These are phyloP conservation scores for Monomorium pharaonis DNA, from an alignment of 1,140 invertebrate genomes.

Conservation along the genomic window DNA sequence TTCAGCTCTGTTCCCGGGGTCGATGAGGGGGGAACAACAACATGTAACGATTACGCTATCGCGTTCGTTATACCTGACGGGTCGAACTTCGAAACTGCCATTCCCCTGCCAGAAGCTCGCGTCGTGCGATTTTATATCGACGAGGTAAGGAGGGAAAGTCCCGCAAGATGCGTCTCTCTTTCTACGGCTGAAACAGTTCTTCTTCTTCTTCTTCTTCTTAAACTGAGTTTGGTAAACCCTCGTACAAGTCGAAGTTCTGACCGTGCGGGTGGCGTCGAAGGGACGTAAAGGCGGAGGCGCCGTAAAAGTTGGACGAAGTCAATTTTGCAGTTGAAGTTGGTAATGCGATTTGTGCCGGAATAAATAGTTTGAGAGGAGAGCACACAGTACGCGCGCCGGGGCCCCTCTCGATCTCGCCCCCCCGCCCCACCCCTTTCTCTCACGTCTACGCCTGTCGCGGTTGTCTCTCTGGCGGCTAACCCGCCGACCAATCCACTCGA, in stretches of 20 bases:
- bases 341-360: slow-evolving; percentile 85
- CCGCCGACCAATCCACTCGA: slow-evolving; percentile 65
- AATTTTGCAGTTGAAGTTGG: slow-evolving; percentile 85
- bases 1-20: slow-evolving; percentile 6
- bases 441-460: slow-evolving; percentile 51
- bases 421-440: slow-evolving; percentile 48
- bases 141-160: slow-evolving; percentile 69
- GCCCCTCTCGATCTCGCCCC: slow-evolving; percentile 52
- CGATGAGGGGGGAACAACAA: slow-evolving; percentile 30
- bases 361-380: slow-evolving; percentile 81
- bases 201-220: slow-evolving; percentile 82
- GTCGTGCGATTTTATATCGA: slow-evolving; percentile 79
- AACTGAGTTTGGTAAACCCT: slow-evolving; percentile 85
- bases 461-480: slow-evolving; percentile 61
- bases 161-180: slow-evolving; percentile 76
- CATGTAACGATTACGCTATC: slow-evolving; percentile 52
- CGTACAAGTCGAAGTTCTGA: slow-evolving; percentile 83
- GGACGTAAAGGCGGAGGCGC: slow-evolving; percentile 77
- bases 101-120: slow-evolving; percentile 70
- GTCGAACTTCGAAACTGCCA: slow-evolving; percentile 77
- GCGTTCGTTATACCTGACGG: slow-evolving; percentile 71
- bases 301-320: slow-evolving; percentile 85
- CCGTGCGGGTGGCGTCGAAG: slow-evolving; percentile 78
- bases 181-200: slow-evolving; percentile 81
- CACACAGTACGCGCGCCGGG: slow-evolving; percentile 18